Percentiles rank a stretch among this genome's conserved stretches.
These are phyloP conservation scores for Pristionchus exspectatus DNA, from an alignment of 2,888 invertebrate genomes.

Conservation along the genomic window DNA sequence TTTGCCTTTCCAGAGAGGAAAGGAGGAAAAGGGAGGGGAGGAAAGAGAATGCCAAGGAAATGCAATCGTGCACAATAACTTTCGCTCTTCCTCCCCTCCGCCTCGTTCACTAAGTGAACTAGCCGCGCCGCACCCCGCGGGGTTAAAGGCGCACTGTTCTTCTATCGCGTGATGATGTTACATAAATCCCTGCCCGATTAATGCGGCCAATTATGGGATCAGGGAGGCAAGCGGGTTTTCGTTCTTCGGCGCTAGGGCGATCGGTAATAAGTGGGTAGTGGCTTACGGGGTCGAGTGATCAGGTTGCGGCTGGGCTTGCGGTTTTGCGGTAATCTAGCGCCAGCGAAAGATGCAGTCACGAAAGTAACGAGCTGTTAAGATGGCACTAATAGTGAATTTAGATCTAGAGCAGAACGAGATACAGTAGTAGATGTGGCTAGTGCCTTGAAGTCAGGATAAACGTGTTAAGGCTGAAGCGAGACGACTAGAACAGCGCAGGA, in stretches of 20 bases:
- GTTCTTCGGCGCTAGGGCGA: neutral
- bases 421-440: no score
- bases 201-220: constrained; percentile 24
- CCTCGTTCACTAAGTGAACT: constrained; percentile 35
- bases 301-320: neutral
- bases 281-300: neutral
- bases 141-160: constrained; percentile 26
- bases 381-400: neutral
- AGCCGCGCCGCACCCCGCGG: neutral
- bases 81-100: constrained; percentile 13
- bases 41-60: constrained; percentile 31
- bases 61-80: constrained; percentile 26
- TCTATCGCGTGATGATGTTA: neutral
- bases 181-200: constrained; percentile 43
- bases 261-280: constrained; percentile 31
- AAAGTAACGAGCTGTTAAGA: neutral
- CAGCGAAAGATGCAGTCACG: neutral
- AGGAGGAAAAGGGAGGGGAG: constrained; percentile 7
- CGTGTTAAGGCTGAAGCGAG: no score
- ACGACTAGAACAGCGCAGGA: neutral
- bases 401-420: neutral
- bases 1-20: neutral
- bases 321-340: neutral
- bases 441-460: no score
- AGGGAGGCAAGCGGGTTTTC: neutral